Evolutionary conservation across 64 coral and sea anemone genomes (phyloP), one percentile per base, ranked within the genome.

Genomic region (Catalaphyllia jardinei): DNA sequence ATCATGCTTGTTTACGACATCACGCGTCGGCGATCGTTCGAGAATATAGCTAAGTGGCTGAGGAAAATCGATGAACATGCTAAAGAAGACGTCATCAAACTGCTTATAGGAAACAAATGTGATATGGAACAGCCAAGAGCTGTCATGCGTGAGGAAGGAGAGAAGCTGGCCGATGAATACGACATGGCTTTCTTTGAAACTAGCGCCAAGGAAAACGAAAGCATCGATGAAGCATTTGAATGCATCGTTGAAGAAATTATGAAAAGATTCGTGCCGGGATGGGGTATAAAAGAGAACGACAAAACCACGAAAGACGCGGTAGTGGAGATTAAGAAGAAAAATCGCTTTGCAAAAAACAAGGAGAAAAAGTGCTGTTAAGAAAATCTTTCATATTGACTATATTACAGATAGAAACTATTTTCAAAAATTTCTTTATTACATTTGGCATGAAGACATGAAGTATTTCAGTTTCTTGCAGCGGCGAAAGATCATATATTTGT

Each of bases 1-100:
- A 96, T 96, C 39, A 72, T 96, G 39, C 87, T 96, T 24, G 91
- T 96, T 57, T 96, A 96, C 79, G 90, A 93, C 75, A 86, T 96
- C 39, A 93, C 87, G 20, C 79, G 82, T 29, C 81, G 90, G 28
- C 79, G 39, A 24, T 90, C 94, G 10, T 96, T 96, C 87, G 54
- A 81, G 62, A 96, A 93, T 42, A 96, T 96, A 76, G 71, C 90
- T 61, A 96, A 93, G 77, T 96, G 94, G 94, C 24, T 93, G 63
- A 72, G 79, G 38, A 85, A 89, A 75, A 96, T 96, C 64, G 88
- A 93, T 30, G 94, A 96, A 52, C 80, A 93, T 96, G 94, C 94
- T 22, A 93, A 89, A 20, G 91, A 96, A 86, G 94, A 93, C 78
- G 94, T 96, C 2, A 80, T 87, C 17, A 86, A 73, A 81, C 72